Base-by-base conservation (phyloP, 2,113 vertebrate genomes). In the Cyanoliseus patagonus region DNA sequence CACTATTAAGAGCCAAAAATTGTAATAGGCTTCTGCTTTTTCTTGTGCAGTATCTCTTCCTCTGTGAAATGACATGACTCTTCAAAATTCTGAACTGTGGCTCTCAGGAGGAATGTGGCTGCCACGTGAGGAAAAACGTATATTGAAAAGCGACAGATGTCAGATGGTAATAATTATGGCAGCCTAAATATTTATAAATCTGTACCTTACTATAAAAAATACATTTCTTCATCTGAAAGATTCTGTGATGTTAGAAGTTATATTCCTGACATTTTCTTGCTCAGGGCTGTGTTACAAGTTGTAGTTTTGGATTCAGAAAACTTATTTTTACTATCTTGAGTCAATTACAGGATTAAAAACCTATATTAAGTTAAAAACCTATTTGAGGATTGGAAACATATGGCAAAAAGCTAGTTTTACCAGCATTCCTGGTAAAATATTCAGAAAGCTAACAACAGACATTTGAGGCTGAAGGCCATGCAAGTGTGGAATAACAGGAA, bases 111-210 rank as follows among this genome's bases (percentile, higher is more conserved):
- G 62, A 94, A 66, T 76, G 52, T 69, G 92, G 63, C 81, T 91
- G 49, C 95, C 91, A 70, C 55, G 78, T 86, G 76, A 70, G 44
- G 72, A 76, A 81, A 83, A 57, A 86, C 11, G 17, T 17, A 44
- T 77, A 76, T 42, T 59, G 88, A 83, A 70, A 95, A 90, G 51
- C 81, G 77, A 44, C 28, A 85, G 30, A 52, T 95, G 20, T 91
- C 61, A 93, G 73, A 22, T 70, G 72, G 13, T 74, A 83, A 83
- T 76, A 87, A 84, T 84, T 77, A 84, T 28, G 30, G 9, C 33
- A 57, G 16, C 67, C 27, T 83, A 44, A 91, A 89, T 95, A 96
- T 85, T 97, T 70, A 86, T 90, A 74, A 83, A 75, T 51, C 70
- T 63, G 11, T 13, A 84, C 69, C 14, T 46, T 88, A 37, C 23